Evolutionary conservation across 2,888 invertebrate species (phyloP), one percentile per base, ranked within the genome.

Genomic region (Phaedon cochleariae): DNA sequence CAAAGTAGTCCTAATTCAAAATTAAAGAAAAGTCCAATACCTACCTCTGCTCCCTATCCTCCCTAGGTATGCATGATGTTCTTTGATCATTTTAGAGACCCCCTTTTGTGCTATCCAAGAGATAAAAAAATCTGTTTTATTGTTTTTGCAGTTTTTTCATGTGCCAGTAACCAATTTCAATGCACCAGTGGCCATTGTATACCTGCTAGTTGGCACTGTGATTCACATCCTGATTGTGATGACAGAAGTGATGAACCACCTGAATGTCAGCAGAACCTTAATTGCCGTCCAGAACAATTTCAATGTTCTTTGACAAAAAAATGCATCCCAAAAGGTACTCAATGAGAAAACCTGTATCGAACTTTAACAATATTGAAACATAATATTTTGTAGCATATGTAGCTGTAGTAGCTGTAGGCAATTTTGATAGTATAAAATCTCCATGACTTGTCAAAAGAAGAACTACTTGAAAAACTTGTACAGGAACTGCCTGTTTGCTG

Each of bases 281-380:
- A 86, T 70, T 92, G 92, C 84, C 87, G 86, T 74, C 85, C 86
- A 71, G 89, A 89, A 17, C 91, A 92, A 85, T 95, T 95, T 84
- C 89, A 89, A 68, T 96, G 96, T 83, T 84, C 83, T 66, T 82
- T 85, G 69, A 90, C 90, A 72, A 87, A 87, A 63, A 89, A 89
- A 81, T 94, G 94, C 85, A 88, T 94, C 78, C 91, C 92, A 70
- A 85, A 85, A 65, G 88, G 89, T 37, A 58, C 9, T 5, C 4
- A 20, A 7, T 0, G n/a, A 34, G 48, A 12, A 31, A 15, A 6
- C 4, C 17, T 55, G 7, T 37, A 12, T 15, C 18, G 17, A 31
- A 18, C 18, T 45, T 45, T 6, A n/a, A n/a, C 26, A 26, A 26
- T 5, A 26, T 26, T 26, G 26, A 7, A 3, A 5, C 26, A 26